Evolutionary conservation across 2,888 invertebrate species (phyloP), one percentile per base, ranked within the genome.

Genomic region (Alentia gelatinosa): DNA sequence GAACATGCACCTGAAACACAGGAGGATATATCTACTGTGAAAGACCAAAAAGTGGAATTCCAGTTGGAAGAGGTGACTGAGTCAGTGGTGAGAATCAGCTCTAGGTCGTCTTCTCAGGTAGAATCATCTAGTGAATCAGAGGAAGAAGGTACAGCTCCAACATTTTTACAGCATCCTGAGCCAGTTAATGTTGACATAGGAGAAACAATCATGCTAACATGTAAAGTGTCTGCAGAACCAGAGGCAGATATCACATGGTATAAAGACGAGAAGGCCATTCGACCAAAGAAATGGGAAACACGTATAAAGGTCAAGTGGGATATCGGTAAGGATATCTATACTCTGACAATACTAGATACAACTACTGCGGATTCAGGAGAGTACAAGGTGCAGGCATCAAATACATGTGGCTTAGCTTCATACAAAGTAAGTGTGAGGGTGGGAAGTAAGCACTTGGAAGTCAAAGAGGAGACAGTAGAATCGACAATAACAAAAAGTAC

Each of bases 211-310:
- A 3, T n/a, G n/a, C 19, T 88, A 19, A 50, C 26, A 7, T 88
- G 88, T 42, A 47, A 50, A 79, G 47, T 56, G 5, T 35, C 89
- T 74, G 90, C 88, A 26, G 83, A 92, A 4, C 92, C 92, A 23
- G 89, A 90, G 39, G 91, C 95, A 7, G 94, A 92, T 23, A 94
- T 96, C 74, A 93, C 93, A 86, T 96, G 96, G 96, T 92, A 92
- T 75, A 94, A 94, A 42, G 93, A 94, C 91, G 94, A 94, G 0
- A 90, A 93, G 40, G 90, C 88, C 23, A 90, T 94, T 26, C 90
- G 91, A 86, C 91, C 93, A 1, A 93, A 92, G 40, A 90, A 91
- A 68, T 50, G 68, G 39, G 90, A 91, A 12, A 37, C 42, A 15
- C 50, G 90, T 26, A 88, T 50, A 1, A 89, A 89, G 37, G 39